Evolutionary conservation across 2,797 vertebrate species (phyloP), one percentile per base, ranked within the genome.

Genomic region (Sebastes steindachneri): DNA sequence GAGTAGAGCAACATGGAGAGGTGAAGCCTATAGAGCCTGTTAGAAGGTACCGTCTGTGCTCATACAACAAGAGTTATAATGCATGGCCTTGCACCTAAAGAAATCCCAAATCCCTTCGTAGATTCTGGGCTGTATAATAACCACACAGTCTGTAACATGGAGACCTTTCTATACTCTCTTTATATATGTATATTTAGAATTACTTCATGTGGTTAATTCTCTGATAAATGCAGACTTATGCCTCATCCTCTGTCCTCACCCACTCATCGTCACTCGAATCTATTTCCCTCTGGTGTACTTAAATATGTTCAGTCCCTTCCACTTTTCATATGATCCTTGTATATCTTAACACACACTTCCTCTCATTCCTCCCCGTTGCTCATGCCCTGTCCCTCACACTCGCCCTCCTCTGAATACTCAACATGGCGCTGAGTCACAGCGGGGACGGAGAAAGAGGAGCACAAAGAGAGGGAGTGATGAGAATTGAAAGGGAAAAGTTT

Each of bases 401-500:
- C 45, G 45, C 12, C 75, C 58, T 69, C 71, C 65, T 63, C 73
- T 71, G 82, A 77, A 84, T 77, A 59, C 77, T 58, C 82, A 78
- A 60, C 31, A 21, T 10, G 33, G 60, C 73, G 81, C 69, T 62
- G 75, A 88, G 51, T 85, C 76, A 73, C 76, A 67, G 73, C 3
- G 4, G 78, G 65, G 55, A 26, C 12, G 48, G 62, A 21, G 41
- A 57, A 55, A 10, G 28, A 28, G 48, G 28, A 29, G 57, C 51
- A 53, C 17, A 23, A 11, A 64, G 77, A 23, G 25, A 7, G 26
- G 9, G 31, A 82, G 67, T 57, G 70, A 68, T 45, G 57, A 21
- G 59, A 81, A 82, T 41, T 70, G 48, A 79, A 87, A 86, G 31
- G 25, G 64, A 78, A 80, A 53, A 80, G 80, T 72, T 68, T 21